These are phyloP conservation scores for Scolopax mira DNA, from an alignment of 2,113 vertebrate genomes.

Conservation along the genomic window DNA sequence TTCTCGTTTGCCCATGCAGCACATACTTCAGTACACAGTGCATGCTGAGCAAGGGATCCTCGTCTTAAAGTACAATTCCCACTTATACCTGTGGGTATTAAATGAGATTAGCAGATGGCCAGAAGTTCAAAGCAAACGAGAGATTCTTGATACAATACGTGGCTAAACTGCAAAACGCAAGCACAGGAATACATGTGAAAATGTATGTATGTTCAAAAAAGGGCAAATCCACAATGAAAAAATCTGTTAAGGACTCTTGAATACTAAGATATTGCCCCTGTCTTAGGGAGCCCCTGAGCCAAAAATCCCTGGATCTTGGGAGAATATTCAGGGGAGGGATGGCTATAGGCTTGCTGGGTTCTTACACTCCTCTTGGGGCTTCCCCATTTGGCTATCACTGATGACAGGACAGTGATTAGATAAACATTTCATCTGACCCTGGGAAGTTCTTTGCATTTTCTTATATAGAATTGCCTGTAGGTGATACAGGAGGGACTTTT, in stretches of 20 bases:
- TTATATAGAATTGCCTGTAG: neutral
- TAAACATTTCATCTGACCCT: neutral
- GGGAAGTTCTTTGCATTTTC: neutral
- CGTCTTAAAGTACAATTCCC: neutral
- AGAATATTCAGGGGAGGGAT: neutral
- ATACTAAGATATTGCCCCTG: neutral
- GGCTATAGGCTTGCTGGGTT: neutral
- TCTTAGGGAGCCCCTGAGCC: neutral
- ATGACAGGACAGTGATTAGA: neutral
- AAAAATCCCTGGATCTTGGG: neutral
- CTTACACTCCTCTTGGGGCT: neutral
- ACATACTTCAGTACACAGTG: neutral
- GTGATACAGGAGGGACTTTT: neutral
- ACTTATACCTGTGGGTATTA: neutral
- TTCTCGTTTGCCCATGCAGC: neutral
- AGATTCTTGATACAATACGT: neutral
- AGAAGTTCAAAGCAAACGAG: neutral
- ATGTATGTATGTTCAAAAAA: neutral
- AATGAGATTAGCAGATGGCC: neutral
- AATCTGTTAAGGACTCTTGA: neutral
- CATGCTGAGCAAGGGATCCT: neutral
- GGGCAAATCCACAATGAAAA: neutral
- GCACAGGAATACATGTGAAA: neutral
- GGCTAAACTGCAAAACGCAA: neutral
- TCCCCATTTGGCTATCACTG: neutral